Conservation (phyloP, 1,140 invertebrate species). For the Paraescarpia echinospica region DNA sequence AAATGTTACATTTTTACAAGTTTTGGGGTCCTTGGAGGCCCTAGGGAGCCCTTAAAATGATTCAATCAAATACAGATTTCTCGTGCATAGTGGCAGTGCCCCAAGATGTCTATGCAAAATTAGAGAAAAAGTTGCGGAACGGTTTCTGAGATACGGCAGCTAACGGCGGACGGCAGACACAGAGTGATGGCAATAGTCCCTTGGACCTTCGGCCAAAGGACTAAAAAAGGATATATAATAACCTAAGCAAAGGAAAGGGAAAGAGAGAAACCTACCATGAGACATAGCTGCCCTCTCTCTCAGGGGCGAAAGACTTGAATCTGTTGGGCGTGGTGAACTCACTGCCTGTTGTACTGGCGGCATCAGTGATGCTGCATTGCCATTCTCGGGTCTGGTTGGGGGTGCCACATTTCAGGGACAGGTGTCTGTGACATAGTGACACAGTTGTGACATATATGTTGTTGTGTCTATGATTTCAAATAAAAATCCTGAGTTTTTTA, state of each 20-base stretch:
- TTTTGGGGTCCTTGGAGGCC: too few species aligned
- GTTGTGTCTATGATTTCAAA: too few species aligned
- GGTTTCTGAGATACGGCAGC: too few species aligned
- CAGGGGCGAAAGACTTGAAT: constrained; percentile 82
- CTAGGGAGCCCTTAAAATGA: too few species aligned
- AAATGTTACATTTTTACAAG: too few species aligned
- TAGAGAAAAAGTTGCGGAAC: too few species aligned
- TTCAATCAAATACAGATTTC: too few species aligned
- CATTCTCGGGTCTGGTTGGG: constrained; percentile 82
- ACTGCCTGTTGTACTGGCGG: constrained; percentile 68
- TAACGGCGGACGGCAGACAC: too few species aligned
- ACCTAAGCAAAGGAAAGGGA: background rate
- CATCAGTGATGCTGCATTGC: constrained; percentile 73
- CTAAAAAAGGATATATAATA: background rate
- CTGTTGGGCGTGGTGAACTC: constrained; percentile 65
- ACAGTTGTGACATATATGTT: background rate
- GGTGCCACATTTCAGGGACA: constrained; percentile 85
- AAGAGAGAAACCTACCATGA: constrained; percentile 63
- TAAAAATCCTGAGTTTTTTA: too few species aligned
- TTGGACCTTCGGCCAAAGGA: constrained; percentile 5
- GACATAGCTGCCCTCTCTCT: constrained; percentile 67
- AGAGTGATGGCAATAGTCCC: too few species aligned
- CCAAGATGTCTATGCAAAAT: too few species aligned
- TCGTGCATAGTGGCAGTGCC: too few species aligned
- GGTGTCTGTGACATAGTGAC: constrained; percentile 63